Percentiles rank a stretch among this genome's conserved stretches.
Evolutionary conservation across 64 coral and sea anemone genomes (phyloP).

Genomic region (Trachythela sp.): DNA sequence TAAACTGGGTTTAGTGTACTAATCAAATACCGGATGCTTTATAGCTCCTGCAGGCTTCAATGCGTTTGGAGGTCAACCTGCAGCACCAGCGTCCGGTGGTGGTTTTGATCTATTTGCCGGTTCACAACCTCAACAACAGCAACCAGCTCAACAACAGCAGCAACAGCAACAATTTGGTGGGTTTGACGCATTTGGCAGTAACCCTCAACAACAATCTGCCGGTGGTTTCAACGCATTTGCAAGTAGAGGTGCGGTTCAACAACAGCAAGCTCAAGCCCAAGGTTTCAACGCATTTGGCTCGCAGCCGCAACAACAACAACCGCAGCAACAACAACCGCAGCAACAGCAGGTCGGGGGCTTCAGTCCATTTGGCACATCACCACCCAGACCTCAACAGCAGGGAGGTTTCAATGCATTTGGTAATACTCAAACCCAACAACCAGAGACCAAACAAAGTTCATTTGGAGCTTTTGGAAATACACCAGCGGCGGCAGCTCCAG

Average conservation of each 20-base stretch:
- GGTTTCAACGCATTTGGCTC: slow-evolving; percentile 56
- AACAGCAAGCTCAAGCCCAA: slow-evolving; percentile 18
- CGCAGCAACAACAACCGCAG: slow-evolving; percentile 6
- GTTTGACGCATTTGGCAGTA: slow-evolving; percentile 60
- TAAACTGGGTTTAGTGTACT: no score
- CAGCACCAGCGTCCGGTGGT: neutral
- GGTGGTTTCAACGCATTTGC: slow-evolving; percentile 58
- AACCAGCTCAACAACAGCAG: slow-evolving; percentile 41
- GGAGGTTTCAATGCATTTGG: slow-evolving; percentile 41
- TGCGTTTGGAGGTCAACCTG: neutral
- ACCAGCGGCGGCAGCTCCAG: slow-evolving; percentile 22
- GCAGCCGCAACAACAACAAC: slow-evolving; percentile 30
- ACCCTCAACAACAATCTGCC: neutral
- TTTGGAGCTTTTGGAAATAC: neutral
- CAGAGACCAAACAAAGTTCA: neutral
- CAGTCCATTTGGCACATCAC: slow-evolving; percentile 2
- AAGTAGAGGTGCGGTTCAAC: slow-evolving; percentile 1
- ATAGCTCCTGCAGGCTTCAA: slow-evolving; percentile 15
- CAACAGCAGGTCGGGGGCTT: slow-evolving; percentile 18
- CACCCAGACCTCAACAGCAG: slow-evolving; percentile 37
- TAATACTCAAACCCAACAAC: slow-evolving; percentile 27
- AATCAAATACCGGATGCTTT: neutral
- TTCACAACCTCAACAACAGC: slow-evolving; percentile 25
- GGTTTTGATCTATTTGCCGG: slow-evolving; percentile 15
- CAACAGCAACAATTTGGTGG: slow-evolving; percentile 42